Conservation (phyloP, 2,888 invertebrate species). For the Folsomia candida region DNA sequence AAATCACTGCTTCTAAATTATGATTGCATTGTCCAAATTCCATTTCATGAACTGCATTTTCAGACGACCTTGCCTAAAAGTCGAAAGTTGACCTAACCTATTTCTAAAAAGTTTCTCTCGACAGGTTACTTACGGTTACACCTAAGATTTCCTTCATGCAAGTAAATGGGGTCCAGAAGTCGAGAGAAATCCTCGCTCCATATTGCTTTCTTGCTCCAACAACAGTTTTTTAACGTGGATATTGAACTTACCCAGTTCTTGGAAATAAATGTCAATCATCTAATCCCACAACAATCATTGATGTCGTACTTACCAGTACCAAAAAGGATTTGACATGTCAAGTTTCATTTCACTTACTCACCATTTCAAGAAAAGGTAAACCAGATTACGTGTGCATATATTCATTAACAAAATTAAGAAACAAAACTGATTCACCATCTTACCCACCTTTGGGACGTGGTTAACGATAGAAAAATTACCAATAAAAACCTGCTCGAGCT, state of each 20-base stretch:
- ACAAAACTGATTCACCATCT: not conserved
- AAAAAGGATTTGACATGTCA: not conserved
- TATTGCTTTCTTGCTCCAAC: not conserved
- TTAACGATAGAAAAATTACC: too few relatives aligned
- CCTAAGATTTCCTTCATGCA: constrained; percentile 22
- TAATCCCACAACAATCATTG: too few relatives aligned
- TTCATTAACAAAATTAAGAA: not conserved
- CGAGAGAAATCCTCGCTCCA: not conserved
- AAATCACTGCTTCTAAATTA: too few relatives aligned
- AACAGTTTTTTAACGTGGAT: not conserved
- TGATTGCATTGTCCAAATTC: too few relatives aligned
- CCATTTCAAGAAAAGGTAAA: not conserved
- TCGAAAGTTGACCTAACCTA: not conserved
- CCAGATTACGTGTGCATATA: not conserved
- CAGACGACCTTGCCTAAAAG: too few relatives aligned
- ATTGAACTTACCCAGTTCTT: constrained; percentile 7
- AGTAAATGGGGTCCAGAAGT: constrained; percentile 1
- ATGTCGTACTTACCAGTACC: constrained; percentile 6
- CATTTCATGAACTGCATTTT: too few relatives aligned
- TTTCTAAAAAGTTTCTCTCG: constrained; percentile 21
- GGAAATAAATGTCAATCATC: not conserved
- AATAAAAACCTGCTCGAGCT: too few relatives aligned
- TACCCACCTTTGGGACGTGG: not conserved
- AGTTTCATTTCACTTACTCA: not conserved
- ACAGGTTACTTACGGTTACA: constrained; percentile 40